Percentiles rank a stretch among this genome's conserved stretches.
These are phyloP conservation scores for Brachionichthys hirsutus DNA, from an alignment of 2,113 vertebrate genomes.

Conservation along the genomic window DNA sequence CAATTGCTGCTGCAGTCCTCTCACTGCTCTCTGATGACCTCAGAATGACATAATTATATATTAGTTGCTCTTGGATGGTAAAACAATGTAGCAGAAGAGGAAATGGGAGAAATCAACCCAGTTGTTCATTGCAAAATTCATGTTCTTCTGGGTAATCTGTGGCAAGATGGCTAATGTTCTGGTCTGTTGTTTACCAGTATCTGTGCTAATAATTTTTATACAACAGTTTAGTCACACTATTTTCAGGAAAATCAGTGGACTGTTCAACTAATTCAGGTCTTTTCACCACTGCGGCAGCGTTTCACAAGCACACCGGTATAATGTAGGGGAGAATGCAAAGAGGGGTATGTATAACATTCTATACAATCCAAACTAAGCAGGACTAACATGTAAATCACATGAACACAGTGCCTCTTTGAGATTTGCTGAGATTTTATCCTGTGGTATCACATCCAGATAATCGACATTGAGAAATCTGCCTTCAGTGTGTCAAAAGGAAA, in stretches of 20 bases:
- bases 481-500: background rate
- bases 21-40: background rate
- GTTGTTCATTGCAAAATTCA: background rate
- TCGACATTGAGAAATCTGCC: background rate
- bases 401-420: background rate
- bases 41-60: too few species aligned
- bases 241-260: conserved; percentile 7
- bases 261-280: conserved; percentile 13
- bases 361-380: too few species aligned
- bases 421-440: background rate
- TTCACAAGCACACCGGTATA: background rate
- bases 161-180: conserved; percentile 4
- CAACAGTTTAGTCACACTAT: background rate
- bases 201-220: background rate
- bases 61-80: background rate
- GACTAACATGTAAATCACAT: background rate
- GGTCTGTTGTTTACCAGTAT: conserved; percentile 6
- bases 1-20: background rate
- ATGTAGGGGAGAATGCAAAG: background rate
- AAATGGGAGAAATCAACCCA: background rate
- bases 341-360: background rate
- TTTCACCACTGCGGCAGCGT: conserved; percentile 2
- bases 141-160: background rate
- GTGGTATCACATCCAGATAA: background rate
- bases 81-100: background rate